Evolutionary conservation across 2,888 invertebrate species (phyloP), one percentile per base, ranked within the genome.

Genomic region (Machimus rusticus): DNA sequence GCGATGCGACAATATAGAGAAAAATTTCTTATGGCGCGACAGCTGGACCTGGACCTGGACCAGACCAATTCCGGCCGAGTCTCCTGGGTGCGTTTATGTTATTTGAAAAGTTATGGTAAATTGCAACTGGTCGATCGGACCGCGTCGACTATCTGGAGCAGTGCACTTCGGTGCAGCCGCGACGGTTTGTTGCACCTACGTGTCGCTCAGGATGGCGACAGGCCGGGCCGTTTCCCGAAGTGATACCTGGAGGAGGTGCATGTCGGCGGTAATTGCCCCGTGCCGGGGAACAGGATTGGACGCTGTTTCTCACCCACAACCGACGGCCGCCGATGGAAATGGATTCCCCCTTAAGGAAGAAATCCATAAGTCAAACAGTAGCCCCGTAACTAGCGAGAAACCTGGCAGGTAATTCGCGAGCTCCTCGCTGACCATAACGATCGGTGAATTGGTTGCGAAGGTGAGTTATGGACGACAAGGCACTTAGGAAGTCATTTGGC

Each of bases 81-180:
- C 77, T 57, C 86, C 19, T 77, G 77, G 86, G 86, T 86, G 77
- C 77, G 39, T 86, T 86, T 86, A 86, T 86, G 86, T 77, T 78
- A 86, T 86, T 74, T 43, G 74, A 86, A 74, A 74, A 86, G 74
- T 86, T 86, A 46, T 76, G 51, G 85, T 86, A 46, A 74, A 86
- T 74, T 46, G 28, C 51, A 51, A 37, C 43, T 28, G 74, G 74
- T 37, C 19, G n/a, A n/a, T 14, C 46, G 23, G 39, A 28, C 66
- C 8, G 66, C 9, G 12, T 28, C 28, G 23, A 28, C 66, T 23
- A 74, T 39, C 16, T 85, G 85, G 81, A 81, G 81, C 81, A 66
- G 43, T 34, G 51, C 23, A 31, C 5, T 39, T 57, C 12, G 28
- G 12, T 28, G 66, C 3, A 12, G 6, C 51, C n/a, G 51, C 23